Evolutionary conservation across 2,113 vertebrate species (phyloP).

Genomic region (Corvus cornix): DNA sequence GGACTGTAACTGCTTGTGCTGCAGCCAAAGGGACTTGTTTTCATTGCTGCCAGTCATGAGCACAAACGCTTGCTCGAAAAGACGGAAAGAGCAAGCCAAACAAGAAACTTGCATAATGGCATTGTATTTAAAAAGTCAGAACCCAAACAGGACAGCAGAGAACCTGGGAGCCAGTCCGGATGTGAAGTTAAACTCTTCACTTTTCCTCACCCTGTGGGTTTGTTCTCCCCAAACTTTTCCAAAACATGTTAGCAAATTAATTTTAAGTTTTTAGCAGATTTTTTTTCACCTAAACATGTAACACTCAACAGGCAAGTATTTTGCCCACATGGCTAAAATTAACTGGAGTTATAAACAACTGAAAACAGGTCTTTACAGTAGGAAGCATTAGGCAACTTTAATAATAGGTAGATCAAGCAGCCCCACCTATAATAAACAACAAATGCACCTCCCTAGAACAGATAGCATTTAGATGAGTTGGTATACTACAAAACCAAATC

Average conservation of each 20-base stretch:
- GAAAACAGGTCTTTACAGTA: constrained; percentile 23
- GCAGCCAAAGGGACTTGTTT: constrained; percentile 37
- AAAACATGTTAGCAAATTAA: not conserved
- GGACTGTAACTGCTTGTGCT: constrained; percentile 56
- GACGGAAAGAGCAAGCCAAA: constrained; percentile 26
- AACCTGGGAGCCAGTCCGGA: not conserved
- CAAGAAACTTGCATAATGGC: constrained; percentile 13
- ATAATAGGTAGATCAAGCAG: constrained; percentile 33
- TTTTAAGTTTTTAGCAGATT: not conserved
- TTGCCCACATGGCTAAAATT: not conserved
- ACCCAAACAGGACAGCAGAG: not conserved
- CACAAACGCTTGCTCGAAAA: not conserved
- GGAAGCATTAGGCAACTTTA: constrained; percentile 56
- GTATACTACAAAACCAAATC: not conserved
- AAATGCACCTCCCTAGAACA: constrained; percentile 39
- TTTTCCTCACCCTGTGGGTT: not conserved
- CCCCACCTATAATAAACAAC: constrained; percentile 46
- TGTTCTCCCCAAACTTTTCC: not conserved
- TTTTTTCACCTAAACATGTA: not conserved
- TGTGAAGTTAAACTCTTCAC: not conserved
- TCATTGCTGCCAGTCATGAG: constrained; percentile 28
- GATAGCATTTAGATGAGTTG: constrained; percentile 25
- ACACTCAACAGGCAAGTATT: not conserved
- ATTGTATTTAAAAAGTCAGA: not conserved
- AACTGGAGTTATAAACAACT: not conserved